Evolutionary conservation across 2,797 vertebrate genomes (phyloP).

Genomic region (Lacerta viridis): DNA sequence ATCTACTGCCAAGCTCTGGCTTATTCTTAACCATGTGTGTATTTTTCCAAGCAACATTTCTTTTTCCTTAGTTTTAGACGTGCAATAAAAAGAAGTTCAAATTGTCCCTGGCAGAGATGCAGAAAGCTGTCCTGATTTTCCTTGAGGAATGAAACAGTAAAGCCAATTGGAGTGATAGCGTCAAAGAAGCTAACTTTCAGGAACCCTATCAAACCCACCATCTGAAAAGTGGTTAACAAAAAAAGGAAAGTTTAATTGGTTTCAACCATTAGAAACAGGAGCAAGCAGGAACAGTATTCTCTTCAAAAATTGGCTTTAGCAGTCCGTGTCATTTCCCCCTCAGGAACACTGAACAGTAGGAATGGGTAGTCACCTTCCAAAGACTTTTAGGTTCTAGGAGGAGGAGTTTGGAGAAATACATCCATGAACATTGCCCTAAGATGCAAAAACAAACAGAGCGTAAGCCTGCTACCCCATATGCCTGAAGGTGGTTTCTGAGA

Average conservation of each 20-base stretch:
- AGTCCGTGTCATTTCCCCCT: rapidly evolving
- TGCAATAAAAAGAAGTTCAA: constrained; percentile 6
- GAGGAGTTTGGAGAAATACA: background rate
- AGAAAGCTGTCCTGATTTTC: background rate
- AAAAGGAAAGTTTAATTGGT: constrained; percentile 25
- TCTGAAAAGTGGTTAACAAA: background rate
- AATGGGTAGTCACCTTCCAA: background rate
- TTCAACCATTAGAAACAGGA: background rate
- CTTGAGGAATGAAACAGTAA: background rate
- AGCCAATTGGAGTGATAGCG: background rate
- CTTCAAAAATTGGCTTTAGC: constrained; percentile 2
- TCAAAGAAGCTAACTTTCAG: background rate
- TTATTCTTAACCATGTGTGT: constrained; percentile 11
- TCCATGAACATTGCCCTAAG: too few relatives aligned
- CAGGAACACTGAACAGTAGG: background rate
- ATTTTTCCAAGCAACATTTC: constrained; percentile 23
- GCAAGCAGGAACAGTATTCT: background rate
- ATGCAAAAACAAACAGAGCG: background rate
- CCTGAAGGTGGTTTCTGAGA: background rate
- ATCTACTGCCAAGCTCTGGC: background rate
- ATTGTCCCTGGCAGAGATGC: background rate
- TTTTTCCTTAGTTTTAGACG: background rate
- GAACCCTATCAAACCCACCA: constrained; percentile 18
- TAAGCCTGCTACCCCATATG: background rate
- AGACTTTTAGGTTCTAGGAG: background rate